Base-by-base conservation (phyloP, 2,113 vertebrate species). In the Microtus pennsylvanicus region DNA sequence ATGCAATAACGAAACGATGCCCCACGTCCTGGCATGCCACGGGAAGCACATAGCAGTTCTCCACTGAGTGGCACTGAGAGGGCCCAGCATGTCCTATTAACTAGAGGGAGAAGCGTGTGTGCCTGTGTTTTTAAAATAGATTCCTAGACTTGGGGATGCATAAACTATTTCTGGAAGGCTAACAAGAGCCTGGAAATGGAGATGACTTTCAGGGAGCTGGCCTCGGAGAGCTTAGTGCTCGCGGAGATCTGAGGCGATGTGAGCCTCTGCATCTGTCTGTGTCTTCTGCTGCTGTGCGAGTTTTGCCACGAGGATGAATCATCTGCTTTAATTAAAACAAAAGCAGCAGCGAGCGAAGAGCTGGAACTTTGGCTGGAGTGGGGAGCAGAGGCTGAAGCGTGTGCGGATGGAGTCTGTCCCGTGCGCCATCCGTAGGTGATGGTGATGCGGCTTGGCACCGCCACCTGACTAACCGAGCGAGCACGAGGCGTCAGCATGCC, bases 341-440 rank as follows among this genome's bases (percentile, higher is more conserved):
- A 42, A 21, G 33, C 14, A 72, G 63, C 63, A 85, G 47, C 21
- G 22, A 65, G 93, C 50, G 47, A 72, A 58, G 47, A 45, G 21
- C 47, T 7, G 19, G 82, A 85, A 14, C 5, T 26, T 7, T 1
- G 12, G 58, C n/a, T 7, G 63, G 74, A 17, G 47, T 7, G 1
- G 47, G 78, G 69, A 50, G 87, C 82, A 45, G 76, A 0, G 13
- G 16, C 2, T 9, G 19, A 24, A 6, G 45, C 0, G 0, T 1
- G 6, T 0, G 28, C 1, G 0, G 22, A 47, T n/a, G 55, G n/a
- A 3, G 30, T 5, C 55, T 22, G 81, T 45, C 42, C 24, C 1
- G 4, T 13, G 1, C 12, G 33, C 55, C 8, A n/a, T 63, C 85
- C 63, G 58, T 38, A 5, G 58, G 67, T 38, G 67, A 67, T 50